These are phyloP conservation scores for Artibeus lituratus DNA, from an alignment of 2,797 vertebrate species.

Conservation along the genomic window DNA sequence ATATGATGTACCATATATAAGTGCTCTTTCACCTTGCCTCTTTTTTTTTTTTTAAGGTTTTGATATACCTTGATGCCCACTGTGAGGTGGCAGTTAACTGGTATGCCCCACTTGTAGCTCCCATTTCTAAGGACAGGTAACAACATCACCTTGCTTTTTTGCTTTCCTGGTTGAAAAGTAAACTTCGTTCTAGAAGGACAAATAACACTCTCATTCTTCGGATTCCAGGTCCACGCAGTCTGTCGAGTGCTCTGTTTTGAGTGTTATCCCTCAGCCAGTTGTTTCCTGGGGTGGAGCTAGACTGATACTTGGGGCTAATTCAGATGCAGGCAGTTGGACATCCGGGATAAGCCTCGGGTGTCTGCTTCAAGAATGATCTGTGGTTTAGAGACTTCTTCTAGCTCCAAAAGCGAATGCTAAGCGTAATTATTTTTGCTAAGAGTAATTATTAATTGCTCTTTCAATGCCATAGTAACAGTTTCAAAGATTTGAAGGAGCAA, in stretches of 20 bases:
- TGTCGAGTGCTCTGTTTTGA: not conserved
- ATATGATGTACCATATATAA: not conserved
- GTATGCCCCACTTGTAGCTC: slow-evolving; percentile 96
- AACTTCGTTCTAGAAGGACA: slow-evolving; percentile 40
- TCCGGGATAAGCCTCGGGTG: not conserved
- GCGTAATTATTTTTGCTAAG: not conserved
- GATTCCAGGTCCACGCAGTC: not conserved
- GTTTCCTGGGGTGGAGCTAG: not conserved
- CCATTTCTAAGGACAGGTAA: slow-evolving; percentile 99
- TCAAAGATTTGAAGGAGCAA: not conserved
- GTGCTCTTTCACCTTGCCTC: slow-evolving; percentile 59
- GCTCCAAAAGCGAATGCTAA: not conserved
- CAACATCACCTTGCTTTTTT: slow-evolving; percentile 59
- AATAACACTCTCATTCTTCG: not conserved
- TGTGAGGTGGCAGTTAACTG: slow-evolving; percentile 98
- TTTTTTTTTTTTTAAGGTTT: slow-evolving; percentile 88
- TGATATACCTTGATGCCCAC: slow-evolving; percentile 98
- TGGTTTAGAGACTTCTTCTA: not conserved
- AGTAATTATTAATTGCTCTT: not conserved
- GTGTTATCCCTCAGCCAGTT: not conserved
- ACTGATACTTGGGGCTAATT: not conserved
- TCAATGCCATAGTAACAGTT: not conserved
- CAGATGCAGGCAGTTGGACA: not conserved
- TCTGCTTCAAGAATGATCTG: not conserved
- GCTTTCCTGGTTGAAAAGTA: slow-evolving; percentile 60